Evolutionary conservation across 2,888 invertebrate genomes (phyloP), one percentile per base, ranked within the genome.

Genomic region (Iselma pallidipennis): DNA sequence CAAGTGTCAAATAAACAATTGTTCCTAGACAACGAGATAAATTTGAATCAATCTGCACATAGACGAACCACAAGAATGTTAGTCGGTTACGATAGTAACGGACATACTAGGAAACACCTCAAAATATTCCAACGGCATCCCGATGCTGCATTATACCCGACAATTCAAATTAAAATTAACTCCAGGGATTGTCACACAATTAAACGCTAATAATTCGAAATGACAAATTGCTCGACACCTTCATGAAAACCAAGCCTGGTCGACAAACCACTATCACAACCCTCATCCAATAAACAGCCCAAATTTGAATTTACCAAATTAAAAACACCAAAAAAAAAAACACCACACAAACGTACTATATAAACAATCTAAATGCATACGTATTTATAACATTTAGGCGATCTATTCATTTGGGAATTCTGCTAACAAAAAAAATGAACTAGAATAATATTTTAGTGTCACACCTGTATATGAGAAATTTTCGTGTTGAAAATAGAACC

Each of bases 41-140:
- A 66, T 68, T 64, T 59, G 58, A 42, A 61, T 57, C 61, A 66
- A 67, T 70, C 68, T 61, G 63, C 62, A 66, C 65, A 66, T 61
- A 60, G 66, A 49, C 55, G 31, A 50, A 50, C 69, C 69, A 45
- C 69, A 69, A 66, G 69, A 69, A 71, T 71, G 61, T 59, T 50
- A 14, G 49, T 53, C 57, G 68, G 67, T 69, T 42, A 64, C 59
- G 65, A 61, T 61, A 64, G 65, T 63, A 42, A 42, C 63, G 61
- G 55, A 49, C 42, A 59, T 65, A 59, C 23, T 57, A 64, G 61
- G 58, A n/a, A 57, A 33, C 62, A 66, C 67, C 69, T 66, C 65
- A 68, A 66, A 69, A 67, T 68, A 65, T 66, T 65, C 65, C 57
- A 63, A 64, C 51, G 31, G 55, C 50, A 57, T 57, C 33, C 55